phyloP scores from a whole-genome alignment of 1,140 invertebrate species.

The Neuroterus valhalla region DNA sequence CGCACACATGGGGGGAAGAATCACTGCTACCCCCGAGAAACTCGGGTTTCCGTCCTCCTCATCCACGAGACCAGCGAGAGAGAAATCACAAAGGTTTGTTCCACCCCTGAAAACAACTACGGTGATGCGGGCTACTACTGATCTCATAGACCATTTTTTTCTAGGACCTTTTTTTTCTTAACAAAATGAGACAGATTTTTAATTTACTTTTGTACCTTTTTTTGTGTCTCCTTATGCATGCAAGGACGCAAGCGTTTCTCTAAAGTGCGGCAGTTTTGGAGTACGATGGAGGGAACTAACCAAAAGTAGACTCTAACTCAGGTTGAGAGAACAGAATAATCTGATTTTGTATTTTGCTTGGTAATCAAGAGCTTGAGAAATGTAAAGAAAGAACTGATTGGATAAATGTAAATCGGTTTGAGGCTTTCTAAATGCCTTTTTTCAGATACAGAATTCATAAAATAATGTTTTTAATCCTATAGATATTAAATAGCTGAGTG shows the following conservation, averaged over 20 bases:
- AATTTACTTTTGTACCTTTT: conserved; percentile 47
- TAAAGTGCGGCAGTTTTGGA: conserved; percentile 75
- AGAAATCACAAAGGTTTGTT: conserved; percentile 73
- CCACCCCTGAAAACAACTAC: conserved; percentile 35
- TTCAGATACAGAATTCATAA: no score
- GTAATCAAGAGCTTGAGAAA: not conserved
- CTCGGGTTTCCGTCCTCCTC: conserved; percentile 62
- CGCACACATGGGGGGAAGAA: conserved; percentile 64
- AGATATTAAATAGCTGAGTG: no score
- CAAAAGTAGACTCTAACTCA: conserved; percentile 60
- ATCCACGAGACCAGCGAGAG: conserved; percentile 61
- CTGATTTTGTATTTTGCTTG: conserved; percentile 49
- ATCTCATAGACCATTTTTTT: conserved; percentile 38
- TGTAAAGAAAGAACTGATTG: no score
- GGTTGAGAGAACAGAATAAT: conserved; percentile 40
- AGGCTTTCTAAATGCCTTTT: no score
- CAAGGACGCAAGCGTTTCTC: conserved; percentile 75
- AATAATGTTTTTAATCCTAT: no score
- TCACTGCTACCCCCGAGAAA: conserved; percentile 59
- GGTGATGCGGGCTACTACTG: conserved; percentile 43
- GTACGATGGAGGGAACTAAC: conserved; percentile 73
- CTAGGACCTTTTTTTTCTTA: conserved; percentile 35
- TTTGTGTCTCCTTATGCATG: conserved; percentile 64
- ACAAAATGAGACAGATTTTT: conserved; percentile 50
- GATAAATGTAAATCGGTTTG: no score